Base-by-base conservation (phyloP, 2,113 vertebrate species). In the Petroica traversi region DNA sequence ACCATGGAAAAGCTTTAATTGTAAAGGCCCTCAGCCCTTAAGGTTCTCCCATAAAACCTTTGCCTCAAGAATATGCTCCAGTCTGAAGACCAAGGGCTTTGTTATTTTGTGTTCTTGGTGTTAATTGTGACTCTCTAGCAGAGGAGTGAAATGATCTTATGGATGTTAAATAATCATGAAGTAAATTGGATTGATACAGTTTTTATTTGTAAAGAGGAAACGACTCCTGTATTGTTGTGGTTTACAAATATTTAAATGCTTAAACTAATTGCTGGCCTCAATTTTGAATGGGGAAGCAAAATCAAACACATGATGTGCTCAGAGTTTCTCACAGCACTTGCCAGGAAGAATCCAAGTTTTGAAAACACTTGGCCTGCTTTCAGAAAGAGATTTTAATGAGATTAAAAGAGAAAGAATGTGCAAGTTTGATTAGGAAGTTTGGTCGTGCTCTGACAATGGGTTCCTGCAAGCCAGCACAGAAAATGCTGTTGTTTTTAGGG, bases 141-240 rank as follows among this genome's bases (percentile, higher is more conserved):
- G 87, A 83, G 46, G 48, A 71, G 22, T 26, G 54, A 73, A 88
- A 71, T 48, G 43, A 71, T 90, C 63, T 73, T 73, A 58, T 14
- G 73, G 45, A 36, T 81, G 51, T 74, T 88, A 92, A 80, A 91
- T 89, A 92, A 82, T 71, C 43, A 40, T 73, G 75, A 63, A 93
- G 51, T 49, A 71, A 94, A 93, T 85, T 77, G 63, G 40, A 80
- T 67, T 77, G 82, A 80, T 94, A 67, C 2, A 12, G 46, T 79
- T 94, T 95, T 92, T 94, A n/a, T 94, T 95, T 79, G 71, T 75
- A 85, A 92, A 93, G 92, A 76, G 90, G 93, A 93, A 96, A 81
- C 8, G 1, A 74, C 67, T 94, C 40, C 54, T 83, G 55, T 86
- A 78, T 88, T 94, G 73, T 93, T 95, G 88, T 79, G 92, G 89